Base-by-base conservation (phyloP, 2,113 vertebrate genomes). In the Pseudopipra pipra region DNA sequence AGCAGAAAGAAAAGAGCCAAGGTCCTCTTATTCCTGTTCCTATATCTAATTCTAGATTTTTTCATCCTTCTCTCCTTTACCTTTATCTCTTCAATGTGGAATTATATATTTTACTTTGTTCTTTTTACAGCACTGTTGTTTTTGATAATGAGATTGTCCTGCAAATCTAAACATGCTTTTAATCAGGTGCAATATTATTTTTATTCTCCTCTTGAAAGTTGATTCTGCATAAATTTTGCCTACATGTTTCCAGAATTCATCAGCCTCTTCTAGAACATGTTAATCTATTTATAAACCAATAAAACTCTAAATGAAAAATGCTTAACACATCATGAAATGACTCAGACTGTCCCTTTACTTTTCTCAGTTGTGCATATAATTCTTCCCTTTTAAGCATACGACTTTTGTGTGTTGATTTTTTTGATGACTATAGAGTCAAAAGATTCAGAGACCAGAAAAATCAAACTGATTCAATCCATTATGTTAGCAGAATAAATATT, bases 271-370 rank as follows among this genome's bases (percentile, higher is more conserved):
- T 87, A 79, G 87, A 81, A 77, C 25, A 87, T 89, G 41, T 68
- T 93, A 78, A 91, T 62, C 93, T 96, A 89, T 93, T 91, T 96
- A 76, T 91, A 91, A 89, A 82, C 20, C 20, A 89, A 31, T 43
- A 85, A 65, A 91, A 61, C 30, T 58, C 33, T 56, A 87, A 87
- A 80, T 94, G 56, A 84, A 90, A 92, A 56, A 74, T 74, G 49
- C 47, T 88, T 89, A 88, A 63, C n/a, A 47, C 35, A 83, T 83
- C 54, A 70, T 81, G 55, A 88, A 91, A 72, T 91, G 3, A 66
- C 46, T 85, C 70, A 81, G 76, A 54, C n/a, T 66, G 31, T 89
- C 71, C 49, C 79, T 87, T 91, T 59, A 43, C 12, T 91, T 82
- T 80, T 77, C 52, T 87, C 31, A 35, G n/a, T 82, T 93, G 11